These are phyloP conservation scores for Ornithoptera alexandrae DNA, from an alignment of 2,888 invertebrate genomes.

Conservation along the genomic window DNA sequence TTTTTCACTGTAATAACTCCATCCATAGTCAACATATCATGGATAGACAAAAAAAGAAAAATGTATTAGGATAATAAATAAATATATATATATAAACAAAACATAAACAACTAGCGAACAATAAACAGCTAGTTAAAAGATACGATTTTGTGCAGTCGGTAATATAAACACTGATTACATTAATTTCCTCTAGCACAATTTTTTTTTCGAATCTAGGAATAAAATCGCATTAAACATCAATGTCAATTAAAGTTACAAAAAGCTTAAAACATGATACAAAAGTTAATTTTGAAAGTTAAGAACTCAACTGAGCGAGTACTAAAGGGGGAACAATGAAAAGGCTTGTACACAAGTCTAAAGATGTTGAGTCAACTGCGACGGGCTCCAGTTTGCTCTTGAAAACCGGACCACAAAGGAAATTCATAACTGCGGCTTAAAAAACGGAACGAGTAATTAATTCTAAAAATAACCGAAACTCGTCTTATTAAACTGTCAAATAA, in stretches of 20 bases:
- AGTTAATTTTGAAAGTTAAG: constrained; percentile 7
- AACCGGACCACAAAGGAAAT: constrained; percentile 27
- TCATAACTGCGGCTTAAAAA: constrained; percentile 24
- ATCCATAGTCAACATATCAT: neutral
- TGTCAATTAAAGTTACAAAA: too few species aligned
- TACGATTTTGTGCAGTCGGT: too few species aligned
- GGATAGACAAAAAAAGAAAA: neutral
- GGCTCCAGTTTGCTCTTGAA: constrained; percentile 24
- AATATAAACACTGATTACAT: too few species aligned
- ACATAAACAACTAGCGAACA: neutral
- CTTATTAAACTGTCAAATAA: neutral
- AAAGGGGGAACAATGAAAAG: constrained; percentile 18
- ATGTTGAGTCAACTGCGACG: constrained; percentile 17
- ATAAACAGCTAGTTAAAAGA: too few species aligned
- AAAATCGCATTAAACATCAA: too few species aligned
- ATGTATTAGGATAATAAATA: neutral
- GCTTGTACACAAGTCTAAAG: constrained; percentile 16
- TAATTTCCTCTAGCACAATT: too few species aligned
- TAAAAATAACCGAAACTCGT: constrained; percentile 17
- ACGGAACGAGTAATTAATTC: constrained; percentile 26
- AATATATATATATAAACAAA: neutral
- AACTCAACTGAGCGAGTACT: constrained; percentile 7
- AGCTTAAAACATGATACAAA: neutral
- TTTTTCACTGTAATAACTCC: too few species aligned
- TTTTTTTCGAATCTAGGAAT: too few species aligned